Conservation (phyloP, 2,888 invertebrate genomes). For the Sisyra terminalis region DNA sequence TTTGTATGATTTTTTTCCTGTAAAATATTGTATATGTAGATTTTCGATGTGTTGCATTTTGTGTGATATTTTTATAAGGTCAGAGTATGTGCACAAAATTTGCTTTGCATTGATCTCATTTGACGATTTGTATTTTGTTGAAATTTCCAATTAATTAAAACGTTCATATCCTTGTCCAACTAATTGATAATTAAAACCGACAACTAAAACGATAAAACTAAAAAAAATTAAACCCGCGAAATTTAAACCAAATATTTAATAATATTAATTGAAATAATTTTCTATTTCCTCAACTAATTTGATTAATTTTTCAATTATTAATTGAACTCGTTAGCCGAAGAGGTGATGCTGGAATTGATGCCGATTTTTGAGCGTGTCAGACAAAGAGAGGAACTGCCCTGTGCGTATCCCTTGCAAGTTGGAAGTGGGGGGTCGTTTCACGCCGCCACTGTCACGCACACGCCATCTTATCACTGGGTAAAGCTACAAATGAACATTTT, state of each 20-base stretch:
- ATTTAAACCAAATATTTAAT: neutral
- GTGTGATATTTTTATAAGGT: no score
- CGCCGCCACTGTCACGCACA: conserved; percentile 46
- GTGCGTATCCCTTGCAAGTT: conserved; percentile 82
- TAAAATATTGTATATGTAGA: no score
- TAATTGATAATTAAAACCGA: neutral
- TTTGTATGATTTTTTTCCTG: no score
- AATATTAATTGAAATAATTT: neutral
- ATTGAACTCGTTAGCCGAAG: conserved; percentile 51
- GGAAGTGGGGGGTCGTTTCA: conserved; percentile 44
- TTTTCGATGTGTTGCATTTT: no score
- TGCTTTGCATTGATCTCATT: neutral
- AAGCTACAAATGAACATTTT: conserved; percentile 20
- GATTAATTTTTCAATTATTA: conserved; percentile 3
- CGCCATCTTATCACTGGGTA: conserved; percentile 65
- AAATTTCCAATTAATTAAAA: neutral
- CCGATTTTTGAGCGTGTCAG: conserved; percentile 89
- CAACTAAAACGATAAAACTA: neutral
- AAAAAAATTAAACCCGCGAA: neutral
- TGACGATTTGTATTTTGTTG: neutral
- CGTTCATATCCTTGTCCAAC: neutral
- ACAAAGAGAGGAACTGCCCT: conserved; percentile 79
- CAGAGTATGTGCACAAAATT: no score
- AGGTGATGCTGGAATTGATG: conserved; percentile 90
- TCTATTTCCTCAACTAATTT: neutral